A percentile compares a stretch with the other conserved stretches of the same genome.
phyloP scores from a whole-genome alignment of 2,797 vertebrate genomes.

The Oceanodroma leucorhoa region DNA sequence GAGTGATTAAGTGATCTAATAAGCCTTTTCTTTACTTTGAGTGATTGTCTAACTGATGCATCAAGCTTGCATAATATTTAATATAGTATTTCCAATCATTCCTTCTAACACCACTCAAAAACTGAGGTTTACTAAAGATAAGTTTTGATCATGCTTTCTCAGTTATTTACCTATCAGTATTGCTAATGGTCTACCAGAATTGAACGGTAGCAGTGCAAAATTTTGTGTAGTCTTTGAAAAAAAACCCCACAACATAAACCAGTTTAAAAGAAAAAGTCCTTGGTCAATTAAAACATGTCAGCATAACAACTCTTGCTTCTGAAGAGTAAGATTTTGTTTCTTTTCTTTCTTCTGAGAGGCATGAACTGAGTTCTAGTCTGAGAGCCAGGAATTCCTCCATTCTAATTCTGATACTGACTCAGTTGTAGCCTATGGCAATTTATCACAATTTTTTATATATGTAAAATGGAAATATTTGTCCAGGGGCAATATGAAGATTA shows the following conservation, averaged over 20 bases:
- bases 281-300: background rate
- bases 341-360: background rate
- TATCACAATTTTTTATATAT: background rate
- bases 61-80: background rate
- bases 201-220: background rate
- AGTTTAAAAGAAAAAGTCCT: background rate
- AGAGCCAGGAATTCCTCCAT: background rate
- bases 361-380: background rate
- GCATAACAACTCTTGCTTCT: background rate
- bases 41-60: background rate
- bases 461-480: slow-evolving; percentile 14
- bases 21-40: background rate
- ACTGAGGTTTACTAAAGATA: background rate
- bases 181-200: background rate
- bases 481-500: slow-evolving; percentile 4
- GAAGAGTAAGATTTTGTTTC: background rate
- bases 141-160: background rate
- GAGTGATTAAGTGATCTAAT: background rate
- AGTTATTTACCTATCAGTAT: background rate
- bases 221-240: background rate
- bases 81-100: background rate
- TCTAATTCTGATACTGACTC: background rate
- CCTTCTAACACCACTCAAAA: background rate
- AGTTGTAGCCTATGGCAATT: background rate
- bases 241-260: background rate